Evolutionary conservation across 2,797 vertebrate genomes (phyloP).

Genomic region (Thalassophryne amazonica): DNA sequence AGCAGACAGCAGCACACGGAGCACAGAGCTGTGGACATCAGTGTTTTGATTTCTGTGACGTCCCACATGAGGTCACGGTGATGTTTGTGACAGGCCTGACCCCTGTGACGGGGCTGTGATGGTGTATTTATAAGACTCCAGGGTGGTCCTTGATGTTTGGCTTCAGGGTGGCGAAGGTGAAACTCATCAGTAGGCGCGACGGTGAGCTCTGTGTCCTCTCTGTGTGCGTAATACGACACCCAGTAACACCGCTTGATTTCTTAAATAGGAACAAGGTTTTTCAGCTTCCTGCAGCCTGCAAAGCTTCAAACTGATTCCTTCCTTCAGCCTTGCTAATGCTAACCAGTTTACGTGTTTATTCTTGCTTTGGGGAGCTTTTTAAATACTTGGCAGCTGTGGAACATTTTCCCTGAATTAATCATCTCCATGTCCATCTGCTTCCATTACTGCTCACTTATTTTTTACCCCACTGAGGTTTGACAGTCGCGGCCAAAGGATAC

Average conservation of each 20-base stretch:
- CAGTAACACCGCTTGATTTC: background rate
- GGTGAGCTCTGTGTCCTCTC: background rate
- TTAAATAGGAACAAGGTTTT: background rate
- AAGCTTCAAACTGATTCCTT: too few relatives aligned
- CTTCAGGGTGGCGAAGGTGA: constrained; percentile 26
- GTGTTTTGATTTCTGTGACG: constrained; percentile 47
- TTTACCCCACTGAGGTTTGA: constrained; percentile 23
- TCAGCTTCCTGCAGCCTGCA: too few relatives aligned
- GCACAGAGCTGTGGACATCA: constrained; percentile 56
- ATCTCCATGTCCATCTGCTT: constrained; percentile 34
- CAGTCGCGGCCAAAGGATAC: constrained; percentile 28
- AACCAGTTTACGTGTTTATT: constrained; percentile 15
- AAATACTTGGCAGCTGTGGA: constrained; percentile 41
- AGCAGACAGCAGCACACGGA: constrained; percentile 32
- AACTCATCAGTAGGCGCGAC: background rate
- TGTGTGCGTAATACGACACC: background rate
- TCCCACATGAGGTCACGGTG: constrained; percentile 22
- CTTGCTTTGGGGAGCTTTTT: background rate
- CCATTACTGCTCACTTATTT: constrained; percentile 23
- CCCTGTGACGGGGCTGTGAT: constrained; percentile 20
- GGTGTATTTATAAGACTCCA: constrained; percentile 34
- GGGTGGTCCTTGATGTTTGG: constrained; percentile 43
- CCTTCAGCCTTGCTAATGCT: background rate
- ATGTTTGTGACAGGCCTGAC: constrained; percentile 42
- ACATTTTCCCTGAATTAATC: constrained; percentile 19